These are phyloP conservation scores for Pygoscelis adeliae DNA, from an alignment of 2,113 vertebrate species.

Conservation along the genomic window DNA sequence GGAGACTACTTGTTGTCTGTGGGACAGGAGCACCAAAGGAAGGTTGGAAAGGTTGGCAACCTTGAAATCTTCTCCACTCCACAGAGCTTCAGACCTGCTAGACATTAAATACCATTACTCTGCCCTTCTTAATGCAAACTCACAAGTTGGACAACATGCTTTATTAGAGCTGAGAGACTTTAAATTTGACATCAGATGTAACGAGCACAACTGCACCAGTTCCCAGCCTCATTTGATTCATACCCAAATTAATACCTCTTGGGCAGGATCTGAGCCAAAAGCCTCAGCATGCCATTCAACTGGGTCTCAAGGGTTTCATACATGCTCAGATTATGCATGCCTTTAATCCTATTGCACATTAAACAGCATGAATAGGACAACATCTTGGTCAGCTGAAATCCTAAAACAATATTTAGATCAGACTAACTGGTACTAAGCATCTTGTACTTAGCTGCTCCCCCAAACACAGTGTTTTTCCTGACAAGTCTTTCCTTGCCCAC, in stretches of 20 bases:
- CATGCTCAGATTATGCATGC: conserved; percentile 53
- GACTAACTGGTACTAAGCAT: conserved; percentile 55
- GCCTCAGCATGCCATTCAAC: conserved; percentile 39
- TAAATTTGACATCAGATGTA: conserved; percentile 24
- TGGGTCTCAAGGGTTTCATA: conserved; percentile 57
- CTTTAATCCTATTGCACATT: conserved; percentile 68
- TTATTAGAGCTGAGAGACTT: conserved; percentile 5
- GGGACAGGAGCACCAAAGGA: background rate
- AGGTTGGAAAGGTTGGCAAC: background rate
- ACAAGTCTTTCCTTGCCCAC: conserved; percentile 51
- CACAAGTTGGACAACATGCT: background rate
- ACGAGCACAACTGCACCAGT: background rate
- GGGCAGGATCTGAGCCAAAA: conserved; percentile 58
- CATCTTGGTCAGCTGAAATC: conserved; percentile 66
- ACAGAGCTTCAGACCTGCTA: background rate
- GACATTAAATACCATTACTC: background rate
- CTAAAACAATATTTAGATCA: conserved; percentile 68
- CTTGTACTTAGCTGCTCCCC: conserved; percentile 50
- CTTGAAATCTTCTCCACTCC: background rate
- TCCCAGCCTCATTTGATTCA: conserved; percentile 31
- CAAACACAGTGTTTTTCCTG: conserved; percentile 33
- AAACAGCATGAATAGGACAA: conserved; percentile 69
- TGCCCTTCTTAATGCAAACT: background rate
- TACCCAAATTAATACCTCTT: conserved; percentile 56
- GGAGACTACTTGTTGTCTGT: background rate